Base-by-base conservation (phyloP, 2,888 invertebrate genomes). In the Cinara cedri region DNA sequence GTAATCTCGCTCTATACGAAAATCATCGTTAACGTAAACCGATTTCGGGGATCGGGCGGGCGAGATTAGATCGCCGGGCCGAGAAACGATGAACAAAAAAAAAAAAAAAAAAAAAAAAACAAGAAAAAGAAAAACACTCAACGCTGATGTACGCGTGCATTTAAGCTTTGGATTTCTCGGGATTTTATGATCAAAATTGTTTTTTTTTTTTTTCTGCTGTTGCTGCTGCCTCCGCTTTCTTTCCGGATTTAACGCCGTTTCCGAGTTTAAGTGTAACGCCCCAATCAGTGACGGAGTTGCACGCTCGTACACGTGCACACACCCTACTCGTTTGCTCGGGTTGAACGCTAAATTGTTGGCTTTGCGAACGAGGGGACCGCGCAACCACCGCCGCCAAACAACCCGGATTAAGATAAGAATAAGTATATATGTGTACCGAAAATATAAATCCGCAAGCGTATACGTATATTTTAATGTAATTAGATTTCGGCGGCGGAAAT, bases 391-490 rank as follows among this genome's bases (percentile, higher is more conserved):
- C 44, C 44, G n/a, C 46, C 34, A 6, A 34, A 34, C 34, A 34
- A 3, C 26, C 9, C 14, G 72, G 72, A 72, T 72, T 72, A 60
- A 60, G 72, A 72, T 72, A 72, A 72, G 60, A 60, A 60, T 19
- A 34, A 4, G 6, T 34, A 34, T 34, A 60, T 19, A 34, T 34
- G 6, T 34, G 6, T 34, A 60, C 46, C 46, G 46, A 60, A 46
- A 60, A 46, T 46, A 46, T 60, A 72, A 60, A 72, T 60, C 57
- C 60, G 1, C 2, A 9, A 57, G 26, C 26, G 60, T 46, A 51
- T 60, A 24, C 44, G 72, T 72, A 26, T 72, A 26, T 72, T 72
- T 72, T 72, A 72, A 72, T 49, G 72, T 72, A 72, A 72, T 72
- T 72, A 72, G 72, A 72, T 72, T 72, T 60, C n/a, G 57, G 13